Evolutionary conservation across 2,888 invertebrate species (phyloP).

Genomic region (Terebella lapidaria): DNA sequence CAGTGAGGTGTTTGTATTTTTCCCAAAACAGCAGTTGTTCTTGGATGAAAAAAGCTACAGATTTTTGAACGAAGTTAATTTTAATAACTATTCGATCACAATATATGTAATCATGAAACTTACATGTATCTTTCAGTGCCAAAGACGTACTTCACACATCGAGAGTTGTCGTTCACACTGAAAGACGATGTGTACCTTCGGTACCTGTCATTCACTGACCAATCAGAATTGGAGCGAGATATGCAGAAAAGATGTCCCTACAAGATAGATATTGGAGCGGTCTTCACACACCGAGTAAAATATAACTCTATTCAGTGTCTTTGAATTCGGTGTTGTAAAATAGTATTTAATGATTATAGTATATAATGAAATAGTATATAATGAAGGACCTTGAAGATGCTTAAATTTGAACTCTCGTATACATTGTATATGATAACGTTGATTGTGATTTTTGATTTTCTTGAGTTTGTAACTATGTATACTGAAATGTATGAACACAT

Average conservation of each 20-base stretch:
- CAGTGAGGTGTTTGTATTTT: no score
- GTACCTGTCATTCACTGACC: conserved; percentile 76
- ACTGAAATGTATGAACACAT: no score
- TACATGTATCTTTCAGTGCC: conserved; percentile 41
- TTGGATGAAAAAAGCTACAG: background rate
- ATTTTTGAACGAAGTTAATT: background rate
- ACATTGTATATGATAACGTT: no score
- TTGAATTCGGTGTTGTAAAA: no score
- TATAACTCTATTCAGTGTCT: no score
- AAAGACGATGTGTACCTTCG: conserved; percentile 89
- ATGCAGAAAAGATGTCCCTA: conserved; percentile 75
- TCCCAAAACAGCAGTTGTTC: no score
- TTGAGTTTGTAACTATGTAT: no score
- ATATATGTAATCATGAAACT: background rate
- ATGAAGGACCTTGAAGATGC: no score
- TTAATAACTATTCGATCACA: background rate
- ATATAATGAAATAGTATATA: no score
- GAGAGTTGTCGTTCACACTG: conserved; percentile 94
- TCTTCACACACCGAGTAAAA: conserved; percentile 60
- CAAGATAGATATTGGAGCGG: conserved; percentile 95
- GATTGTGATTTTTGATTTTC: conserved; percentile 1
- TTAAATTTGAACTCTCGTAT: no score
- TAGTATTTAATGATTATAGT: no score
- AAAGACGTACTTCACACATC: conserved; percentile 54
- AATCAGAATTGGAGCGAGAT: conserved; percentile 75